Evolutionary conservation across 2,113 vertebrate species (phyloP).

Genomic region (Erpornis zantholeuca): DNA sequence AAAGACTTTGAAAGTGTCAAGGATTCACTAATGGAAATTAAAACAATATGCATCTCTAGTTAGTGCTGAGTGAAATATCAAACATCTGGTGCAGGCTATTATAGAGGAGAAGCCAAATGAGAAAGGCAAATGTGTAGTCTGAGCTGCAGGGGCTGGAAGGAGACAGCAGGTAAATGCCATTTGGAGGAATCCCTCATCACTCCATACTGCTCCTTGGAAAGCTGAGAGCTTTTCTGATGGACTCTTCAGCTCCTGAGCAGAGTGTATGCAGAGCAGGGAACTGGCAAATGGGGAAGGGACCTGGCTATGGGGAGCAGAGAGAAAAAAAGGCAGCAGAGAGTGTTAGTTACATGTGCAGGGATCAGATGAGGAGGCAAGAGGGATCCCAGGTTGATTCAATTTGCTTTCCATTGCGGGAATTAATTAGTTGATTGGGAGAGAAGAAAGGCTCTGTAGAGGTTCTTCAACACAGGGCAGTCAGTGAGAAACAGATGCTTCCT

Average conservation of each 20-base stretch:
- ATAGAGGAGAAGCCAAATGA: neutral
- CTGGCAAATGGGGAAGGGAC: neutral
- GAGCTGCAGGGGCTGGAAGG: neutral
- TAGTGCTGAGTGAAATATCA: neutral
- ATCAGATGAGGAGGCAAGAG: neutral
- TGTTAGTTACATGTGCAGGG: neutral
- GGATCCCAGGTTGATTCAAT: neutral
- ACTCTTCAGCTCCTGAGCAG: neutral
- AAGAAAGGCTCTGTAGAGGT: neutral
- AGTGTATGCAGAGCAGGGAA: neutral
- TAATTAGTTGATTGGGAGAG: neutral
- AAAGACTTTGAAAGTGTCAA: neutral
- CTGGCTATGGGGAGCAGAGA: neutral
- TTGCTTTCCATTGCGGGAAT: neutral
- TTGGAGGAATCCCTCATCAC: neutral
- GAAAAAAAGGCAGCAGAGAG: neutral
- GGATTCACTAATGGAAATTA: neutral
- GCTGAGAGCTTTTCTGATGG: neutral
- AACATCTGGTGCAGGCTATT: slow-evolving; percentile 16
- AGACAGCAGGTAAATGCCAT: neutral
- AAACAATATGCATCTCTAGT: neutral
- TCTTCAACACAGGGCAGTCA: neutral
- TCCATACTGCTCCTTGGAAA: neutral
- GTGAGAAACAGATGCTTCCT: neutral
- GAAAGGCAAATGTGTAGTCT: neutral